Percentiles rank a stretch among this genome's conserved stretches.
These are phyloP conservation scores for Pitta sordida DNA, from an alignment of 2,113 vertebrate genomes.

Conservation along the genomic window DNA sequence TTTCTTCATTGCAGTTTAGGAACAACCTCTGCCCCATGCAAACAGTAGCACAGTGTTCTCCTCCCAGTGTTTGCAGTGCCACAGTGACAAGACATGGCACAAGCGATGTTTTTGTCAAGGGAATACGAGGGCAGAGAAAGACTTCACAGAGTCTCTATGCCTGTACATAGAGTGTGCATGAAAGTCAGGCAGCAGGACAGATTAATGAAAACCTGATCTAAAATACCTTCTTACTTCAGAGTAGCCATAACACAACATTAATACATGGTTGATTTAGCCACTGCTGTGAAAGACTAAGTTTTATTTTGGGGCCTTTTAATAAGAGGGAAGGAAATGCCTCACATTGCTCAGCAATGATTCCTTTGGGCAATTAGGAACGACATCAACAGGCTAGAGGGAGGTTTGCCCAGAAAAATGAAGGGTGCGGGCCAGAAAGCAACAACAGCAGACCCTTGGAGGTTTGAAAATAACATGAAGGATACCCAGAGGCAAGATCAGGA, in stretches of 20 bases:
- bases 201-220: neutral
- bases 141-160: neutral
- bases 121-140: neutral
- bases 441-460: conserved; percentile 40
- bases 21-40: neutral
- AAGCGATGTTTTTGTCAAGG: neutral
- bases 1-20: neutral
- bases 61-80: neutral
- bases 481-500: neutral
- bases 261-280: neutral
- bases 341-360: conserved; percentile 56
- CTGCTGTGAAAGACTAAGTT: conserved; percentile 8
- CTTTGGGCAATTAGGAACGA: conserved; percentile 53
- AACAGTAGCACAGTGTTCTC: neutral
- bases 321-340: conserved; percentile 64
- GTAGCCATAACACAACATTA: neutral
- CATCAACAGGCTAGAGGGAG: conserved; percentile 46
- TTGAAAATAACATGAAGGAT: conserved; percentile 31
- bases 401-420: conserved; percentile 53
- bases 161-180: neutral
- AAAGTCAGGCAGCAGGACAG: neutral
- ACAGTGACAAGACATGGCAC: neutral
- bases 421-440: conserved; percentile 6
- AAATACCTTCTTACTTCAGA: neutral
- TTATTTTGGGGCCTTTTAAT: conserved; percentile 62